Conservation (phyloP, 2,797 vertebrate species). For the Lepus townsendii region DNA sequence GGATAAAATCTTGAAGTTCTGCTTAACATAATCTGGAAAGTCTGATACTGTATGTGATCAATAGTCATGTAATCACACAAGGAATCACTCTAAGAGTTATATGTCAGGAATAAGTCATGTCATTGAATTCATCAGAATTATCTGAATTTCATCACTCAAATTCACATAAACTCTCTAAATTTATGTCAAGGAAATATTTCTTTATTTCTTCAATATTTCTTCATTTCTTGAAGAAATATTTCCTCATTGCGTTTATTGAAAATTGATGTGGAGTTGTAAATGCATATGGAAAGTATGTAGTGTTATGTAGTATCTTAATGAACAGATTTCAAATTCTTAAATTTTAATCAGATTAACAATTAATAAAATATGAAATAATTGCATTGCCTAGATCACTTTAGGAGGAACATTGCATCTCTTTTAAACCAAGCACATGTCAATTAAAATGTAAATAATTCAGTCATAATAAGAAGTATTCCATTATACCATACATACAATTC, state of each 20-base stretch:
- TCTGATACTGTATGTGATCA: not conserved
- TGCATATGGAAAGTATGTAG: not conserved
- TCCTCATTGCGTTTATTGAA: not conserved
- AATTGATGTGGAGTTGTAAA: not conserved
- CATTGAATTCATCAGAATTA: not conserved
- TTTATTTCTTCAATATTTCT: not conserved
- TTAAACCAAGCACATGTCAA: not conserved
- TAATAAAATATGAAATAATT: constrained; percentile 3
- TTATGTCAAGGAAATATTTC: constrained; percentile 27
- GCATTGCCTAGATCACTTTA: not conserved
- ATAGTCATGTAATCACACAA: not conserved
- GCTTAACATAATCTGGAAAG: not conserved
- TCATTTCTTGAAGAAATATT: too few species aligned
- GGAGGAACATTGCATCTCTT: not conserved
- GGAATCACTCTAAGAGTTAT: not conserved
- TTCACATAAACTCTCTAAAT: not conserved
- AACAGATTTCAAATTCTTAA: constrained; percentile 3
- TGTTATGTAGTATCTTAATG: not conserved
- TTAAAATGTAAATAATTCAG: not conserved
- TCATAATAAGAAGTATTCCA: not conserved
- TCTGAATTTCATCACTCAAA: not conserved
- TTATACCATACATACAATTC: constrained; percentile 16
- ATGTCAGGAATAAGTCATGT: not conserved
- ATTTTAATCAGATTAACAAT: not conserved
- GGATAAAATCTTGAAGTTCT: not conserved